Conservation (phyloP, 2,797 vertebrate species). For the Mionectes olivaceus region DNA sequence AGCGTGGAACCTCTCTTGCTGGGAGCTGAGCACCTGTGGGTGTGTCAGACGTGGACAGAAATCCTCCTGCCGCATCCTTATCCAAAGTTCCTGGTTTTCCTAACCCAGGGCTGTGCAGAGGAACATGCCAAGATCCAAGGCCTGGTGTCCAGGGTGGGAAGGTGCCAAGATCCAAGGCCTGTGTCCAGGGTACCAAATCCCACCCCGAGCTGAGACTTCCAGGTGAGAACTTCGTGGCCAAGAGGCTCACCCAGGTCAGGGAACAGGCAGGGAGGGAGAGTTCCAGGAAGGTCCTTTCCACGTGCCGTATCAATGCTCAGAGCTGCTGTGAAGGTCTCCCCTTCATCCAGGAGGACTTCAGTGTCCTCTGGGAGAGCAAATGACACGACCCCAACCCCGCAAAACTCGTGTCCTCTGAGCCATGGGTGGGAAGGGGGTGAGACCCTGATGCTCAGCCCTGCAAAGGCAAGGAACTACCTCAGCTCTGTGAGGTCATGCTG, state of each 20-base stretch:
- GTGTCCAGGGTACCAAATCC: background rate
- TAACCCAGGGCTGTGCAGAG: background rate
- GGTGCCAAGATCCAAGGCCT: no score
- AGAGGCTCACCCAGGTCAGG: background rate
- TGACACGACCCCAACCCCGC: rapidly evolving
- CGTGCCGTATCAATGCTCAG: rapidly evolving
- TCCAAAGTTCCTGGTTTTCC: background rate
- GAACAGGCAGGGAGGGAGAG: background rate
- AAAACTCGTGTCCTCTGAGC: background rate
- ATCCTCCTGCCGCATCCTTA: background rate
- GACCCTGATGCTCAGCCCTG: background rate
- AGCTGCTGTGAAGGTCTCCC: background rate
- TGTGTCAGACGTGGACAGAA: background rate
- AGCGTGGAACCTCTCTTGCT: background rate
- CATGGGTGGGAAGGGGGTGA: background rate
- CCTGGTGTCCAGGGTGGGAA: no score
- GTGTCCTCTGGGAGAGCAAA: background rate
- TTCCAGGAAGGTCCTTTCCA: background rate
- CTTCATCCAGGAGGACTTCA: background rate
- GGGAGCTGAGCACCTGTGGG: background rate
- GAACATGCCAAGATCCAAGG: rapidly evolving
- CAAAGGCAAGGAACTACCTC: background rate
- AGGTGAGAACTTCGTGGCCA: rapidly evolving
- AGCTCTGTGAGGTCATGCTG: background rate
- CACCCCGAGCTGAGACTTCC: background rate